Conservation (phyloP, 2,113 vertebrate genomes). For the Apeltes quadracus region DNA sequence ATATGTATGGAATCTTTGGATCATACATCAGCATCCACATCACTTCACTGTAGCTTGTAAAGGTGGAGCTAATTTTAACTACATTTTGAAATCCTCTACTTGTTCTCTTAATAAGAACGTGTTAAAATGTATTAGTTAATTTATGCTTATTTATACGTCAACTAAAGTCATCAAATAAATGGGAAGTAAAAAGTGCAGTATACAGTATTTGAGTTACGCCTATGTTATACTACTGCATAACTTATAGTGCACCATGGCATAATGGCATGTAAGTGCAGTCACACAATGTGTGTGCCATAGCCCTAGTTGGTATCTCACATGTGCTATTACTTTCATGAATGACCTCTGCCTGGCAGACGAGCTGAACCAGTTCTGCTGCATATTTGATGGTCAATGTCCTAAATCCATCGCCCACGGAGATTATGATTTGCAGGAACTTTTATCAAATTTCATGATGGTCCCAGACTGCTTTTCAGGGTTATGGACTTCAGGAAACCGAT, state of each 20-base stretch:
- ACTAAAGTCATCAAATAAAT: not conserved
- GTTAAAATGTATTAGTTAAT: not conserved
- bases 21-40: not conserved
- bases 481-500: not conserved
- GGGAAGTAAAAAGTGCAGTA: not conserved
- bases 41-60: not conserved
- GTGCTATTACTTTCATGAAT: too few relatives aligned
- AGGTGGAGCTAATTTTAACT: not conserved
- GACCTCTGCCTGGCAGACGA: too few relatives aligned
- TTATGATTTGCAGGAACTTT: too few relatives aligned
- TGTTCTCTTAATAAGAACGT: not conserved
- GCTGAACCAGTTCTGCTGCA: too few relatives aligned
- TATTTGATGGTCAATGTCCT: too few relatives aligned
- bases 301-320: not conserved
- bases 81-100: not conserved
- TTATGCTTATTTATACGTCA: not conserved
- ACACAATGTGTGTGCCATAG: not conserved
- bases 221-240: too few relatives aligned
- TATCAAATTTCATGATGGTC: not conserved
- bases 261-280: too few relatives aligned
- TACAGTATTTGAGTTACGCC: not conserved
- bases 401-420: too few relatives aligned
- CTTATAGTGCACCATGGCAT: too few relatives aligned
- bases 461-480: too few relatives aligned
- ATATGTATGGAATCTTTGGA: not conserved